A percentile compares a stretch with the other conserved stretches of the same genome.
Conservation (phyloP, 1,140 invertebrate species). For the Reticulitermes speratus region DNA sequence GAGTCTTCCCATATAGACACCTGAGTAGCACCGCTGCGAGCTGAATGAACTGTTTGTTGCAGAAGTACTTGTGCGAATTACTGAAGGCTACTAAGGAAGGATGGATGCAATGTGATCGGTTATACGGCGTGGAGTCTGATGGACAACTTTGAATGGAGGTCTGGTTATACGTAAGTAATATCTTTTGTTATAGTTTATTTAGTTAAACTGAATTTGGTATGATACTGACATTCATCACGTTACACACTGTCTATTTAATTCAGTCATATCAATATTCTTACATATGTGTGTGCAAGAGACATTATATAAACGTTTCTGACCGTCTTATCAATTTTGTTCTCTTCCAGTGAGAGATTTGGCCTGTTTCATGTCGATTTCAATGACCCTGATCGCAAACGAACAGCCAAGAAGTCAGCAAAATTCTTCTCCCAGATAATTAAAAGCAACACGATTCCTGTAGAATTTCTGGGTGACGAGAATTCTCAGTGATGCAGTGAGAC, state of each 20-base stretch:
- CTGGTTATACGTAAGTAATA: slow-evolving; percentile 45
- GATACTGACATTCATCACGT: no score
- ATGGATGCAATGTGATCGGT: slow-evolving; percentile 52
- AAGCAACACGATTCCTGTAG: not conserved
- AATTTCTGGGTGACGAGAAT: no score
- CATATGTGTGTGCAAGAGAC: no score
- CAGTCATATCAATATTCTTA: no score
- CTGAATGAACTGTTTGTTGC: slow-evolving; percentile 28
- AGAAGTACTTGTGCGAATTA: slow-evolving; percentile 60
- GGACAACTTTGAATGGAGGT: slow-evolving; percentile 62
- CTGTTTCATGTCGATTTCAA: slow-evolving; percentile 48
- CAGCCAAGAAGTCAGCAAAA: slow-evolving; percentile 45
- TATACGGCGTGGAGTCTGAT: slow-evolving; percentile 59
- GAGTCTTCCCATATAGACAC: no score
- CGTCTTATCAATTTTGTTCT: not conserved
- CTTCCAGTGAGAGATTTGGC: slow-evolving; percentile 45
- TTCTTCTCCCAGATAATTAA: slow-evolving; percentile 18
- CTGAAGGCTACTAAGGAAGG: slow-evolving; percentile 54
- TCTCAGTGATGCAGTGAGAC: no score
- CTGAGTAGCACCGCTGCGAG: no score
- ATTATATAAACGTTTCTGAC: no score
- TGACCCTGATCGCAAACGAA: slow-evolving; percentile 43
- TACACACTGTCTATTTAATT: no score
- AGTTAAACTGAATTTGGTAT: no score
- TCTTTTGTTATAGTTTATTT: no score